A percentile compares a stretch with the other conserved stretches of the same genome.
phyloP scores from a whole-genome alignment of 2,888 invertebrate genomes.

The Kryphioiulus occultus region DNA sequence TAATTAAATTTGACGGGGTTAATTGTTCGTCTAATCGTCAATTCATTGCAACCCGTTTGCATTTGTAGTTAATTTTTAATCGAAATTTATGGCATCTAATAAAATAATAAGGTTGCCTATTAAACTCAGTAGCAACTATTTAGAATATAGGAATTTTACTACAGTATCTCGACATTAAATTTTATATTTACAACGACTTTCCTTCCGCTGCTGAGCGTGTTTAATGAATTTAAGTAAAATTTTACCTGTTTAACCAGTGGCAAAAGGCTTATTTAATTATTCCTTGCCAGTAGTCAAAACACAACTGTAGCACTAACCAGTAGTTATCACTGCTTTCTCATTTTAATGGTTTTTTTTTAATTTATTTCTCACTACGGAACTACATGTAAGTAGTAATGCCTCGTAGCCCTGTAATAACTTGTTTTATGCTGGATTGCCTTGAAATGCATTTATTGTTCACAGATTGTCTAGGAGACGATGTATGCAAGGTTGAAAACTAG shows the following conservation, averaged over 20 bases:
- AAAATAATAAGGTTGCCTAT: constrained; percentile 1
- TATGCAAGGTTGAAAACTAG: constrained; percentile 12
- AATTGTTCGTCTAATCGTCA: neutral
- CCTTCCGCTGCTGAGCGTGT: neutral
- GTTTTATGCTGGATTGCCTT: constrained; percentile 17
- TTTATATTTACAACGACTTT: neutral
- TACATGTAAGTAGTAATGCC: neutral
- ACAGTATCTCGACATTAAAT: neutral
- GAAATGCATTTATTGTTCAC: neutral
- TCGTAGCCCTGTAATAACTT: constrained; percentile 20
- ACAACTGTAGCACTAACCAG: neutral
- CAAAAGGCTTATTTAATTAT: neutral
- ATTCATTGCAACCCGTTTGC: neutral
- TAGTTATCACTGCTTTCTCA: neutral
- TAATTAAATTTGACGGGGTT: neutral
- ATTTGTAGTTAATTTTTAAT: neutral
- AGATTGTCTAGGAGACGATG: neutral
- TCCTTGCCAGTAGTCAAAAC: neutral
- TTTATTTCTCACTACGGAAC: neutral
- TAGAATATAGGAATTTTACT: neutral
- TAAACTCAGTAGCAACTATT: neutral
- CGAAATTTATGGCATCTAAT: neutral
- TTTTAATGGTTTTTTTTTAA: neutral
- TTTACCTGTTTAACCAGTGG: neutral
- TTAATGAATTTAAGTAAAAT: neutral